A percentile compares a stretch with the other conserved stretches of the same genome.
These are phyloP conservation scores for Lampropteryx suffumata DNA, from an alignment of 2,888 invertebrate genomes.

Conservation along the genomic window DNA sequence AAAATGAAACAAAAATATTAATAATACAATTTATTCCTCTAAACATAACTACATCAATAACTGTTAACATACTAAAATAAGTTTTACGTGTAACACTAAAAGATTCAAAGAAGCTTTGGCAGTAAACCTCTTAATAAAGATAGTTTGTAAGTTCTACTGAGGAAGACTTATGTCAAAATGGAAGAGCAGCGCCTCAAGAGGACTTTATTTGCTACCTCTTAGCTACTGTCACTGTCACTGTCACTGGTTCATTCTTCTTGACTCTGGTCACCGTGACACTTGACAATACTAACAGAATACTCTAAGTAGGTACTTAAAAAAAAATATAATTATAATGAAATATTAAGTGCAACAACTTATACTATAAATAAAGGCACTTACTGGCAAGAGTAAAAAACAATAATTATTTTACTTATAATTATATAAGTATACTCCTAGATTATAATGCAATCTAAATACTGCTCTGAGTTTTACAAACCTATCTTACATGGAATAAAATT, in stretches of 20 bases:
- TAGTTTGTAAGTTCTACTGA: constrained; percentile 22
- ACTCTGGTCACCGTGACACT: too few species aligned
- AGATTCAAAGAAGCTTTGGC: constrained; percentile 28
- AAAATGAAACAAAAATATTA: background rate
- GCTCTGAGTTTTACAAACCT: constrained; percentile 19
- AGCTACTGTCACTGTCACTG: too few species aligned
- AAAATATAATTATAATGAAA: too few species aligned
- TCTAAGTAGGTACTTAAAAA: too few species aligned
- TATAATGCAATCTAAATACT: too few species aligned
- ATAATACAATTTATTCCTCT: constrained; percentile 12
- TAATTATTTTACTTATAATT: constrained; percentile 4
- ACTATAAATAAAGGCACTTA: constrained; percentile 45
- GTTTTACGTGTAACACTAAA: constrained; percentile 5
- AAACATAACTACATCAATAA: constrained; percentile 14
- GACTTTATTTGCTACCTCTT: too few species aligned
- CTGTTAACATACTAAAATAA: constrained; percentile 17
- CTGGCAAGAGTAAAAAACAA: constrained; percentile 48
- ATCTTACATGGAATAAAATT: background rate
- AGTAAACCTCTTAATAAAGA: constrained; percentile 24
- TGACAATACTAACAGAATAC: too few species aligned
- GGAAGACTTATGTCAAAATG: constrained; percentile 33
- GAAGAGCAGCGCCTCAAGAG: background rate
- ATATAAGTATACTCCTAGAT: constrained; percentile 1
- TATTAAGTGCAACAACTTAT: too few species aligned
- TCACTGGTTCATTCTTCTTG: too few species aligned